A percentile compares a stretch with the other conserved stretches of the same genome.
Conservation (phyloP, 2,113 vertebrate species). For the Saguinus midas region DNA sequence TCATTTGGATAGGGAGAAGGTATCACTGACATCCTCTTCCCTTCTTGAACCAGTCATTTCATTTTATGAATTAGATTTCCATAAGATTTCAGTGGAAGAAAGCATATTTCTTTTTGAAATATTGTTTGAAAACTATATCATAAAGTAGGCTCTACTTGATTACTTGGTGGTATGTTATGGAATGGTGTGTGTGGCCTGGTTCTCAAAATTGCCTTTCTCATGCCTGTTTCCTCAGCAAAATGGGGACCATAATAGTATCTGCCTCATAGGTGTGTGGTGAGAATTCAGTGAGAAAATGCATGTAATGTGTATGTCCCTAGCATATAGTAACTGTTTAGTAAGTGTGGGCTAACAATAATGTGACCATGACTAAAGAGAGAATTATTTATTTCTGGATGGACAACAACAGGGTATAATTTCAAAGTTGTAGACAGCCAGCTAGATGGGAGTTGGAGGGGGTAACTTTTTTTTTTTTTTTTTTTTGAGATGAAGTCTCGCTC, state of each 20-base stretch:
- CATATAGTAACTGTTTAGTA: neutral
- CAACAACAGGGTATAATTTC: neutral
- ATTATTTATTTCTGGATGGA: neutral
- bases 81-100: neutral
- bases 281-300: neutral
- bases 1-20: neutral
- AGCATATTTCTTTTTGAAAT: neutral
- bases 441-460: neutral
- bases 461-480: no score
- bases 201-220: neutral
- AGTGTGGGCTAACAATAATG: neutral
- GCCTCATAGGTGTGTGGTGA: neutral
- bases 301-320: neutral
- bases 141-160: neutral
- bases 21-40: neutral
- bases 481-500: no score
- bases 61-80: neutral
- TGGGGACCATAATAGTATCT: neutral
- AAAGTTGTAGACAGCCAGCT: neutral
- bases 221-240: neutral
- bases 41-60: neutral
- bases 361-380: neutral
- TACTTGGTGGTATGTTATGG: neutral
- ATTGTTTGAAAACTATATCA: neutral
- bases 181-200: neutral